Conservation (phyloP, 1,140 invertebrate species). For the Dreissena rostriformis region DNA sequence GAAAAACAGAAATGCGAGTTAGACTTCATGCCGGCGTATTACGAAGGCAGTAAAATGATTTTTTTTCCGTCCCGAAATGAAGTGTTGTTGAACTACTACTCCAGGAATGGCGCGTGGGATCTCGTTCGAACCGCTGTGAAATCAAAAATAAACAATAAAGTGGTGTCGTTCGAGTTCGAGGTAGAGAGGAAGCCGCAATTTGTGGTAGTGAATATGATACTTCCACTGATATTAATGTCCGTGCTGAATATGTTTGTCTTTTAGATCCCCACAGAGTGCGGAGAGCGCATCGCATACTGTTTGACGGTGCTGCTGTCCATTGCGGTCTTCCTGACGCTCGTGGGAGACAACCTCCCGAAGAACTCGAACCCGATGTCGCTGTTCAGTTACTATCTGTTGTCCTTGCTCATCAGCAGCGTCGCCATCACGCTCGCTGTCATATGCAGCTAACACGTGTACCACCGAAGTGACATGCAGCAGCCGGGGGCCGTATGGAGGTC, state of each 20-base stretch:
- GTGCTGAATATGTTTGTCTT: conserved; percentile 83
- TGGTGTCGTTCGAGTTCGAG: neutral
- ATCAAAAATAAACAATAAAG: neutral
- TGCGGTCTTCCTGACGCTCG: conserved; percentile 84
- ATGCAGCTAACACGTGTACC: too few relatives aligned
- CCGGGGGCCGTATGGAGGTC: too few relatives aligned
- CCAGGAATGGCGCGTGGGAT: conserved; percentile 1
- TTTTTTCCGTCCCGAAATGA: neutral
- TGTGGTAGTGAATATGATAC: conserved; percentile 83
- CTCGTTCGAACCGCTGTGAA: neutral
- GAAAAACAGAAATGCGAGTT: conserved; percentile 31
- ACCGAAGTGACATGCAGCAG: too few relatives aligned
- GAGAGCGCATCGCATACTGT: conserved; percentile 84
- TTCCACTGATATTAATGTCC: conserved; percentile 84
- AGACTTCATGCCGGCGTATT: neutral
- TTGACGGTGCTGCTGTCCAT: conserved; percentile 84
- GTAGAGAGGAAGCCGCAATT: conserved; percentile 66
- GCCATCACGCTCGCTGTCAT: too few relatives aligned
- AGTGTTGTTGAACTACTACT: neutral
- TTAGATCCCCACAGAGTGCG: conserved; percentile 83
- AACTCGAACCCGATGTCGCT: neutral
- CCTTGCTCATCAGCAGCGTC: too few relatives aligned
- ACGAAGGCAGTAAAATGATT: conserved; percentile 11
- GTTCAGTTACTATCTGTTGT: too few relatives aligned
- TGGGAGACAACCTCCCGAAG: conserved; percentile 81